These are phyloP conservation scores for Andrena cerasifolii DNA, from an alignment of 1,140 invertebrate species.

Conservation along the genomic window DNA sequence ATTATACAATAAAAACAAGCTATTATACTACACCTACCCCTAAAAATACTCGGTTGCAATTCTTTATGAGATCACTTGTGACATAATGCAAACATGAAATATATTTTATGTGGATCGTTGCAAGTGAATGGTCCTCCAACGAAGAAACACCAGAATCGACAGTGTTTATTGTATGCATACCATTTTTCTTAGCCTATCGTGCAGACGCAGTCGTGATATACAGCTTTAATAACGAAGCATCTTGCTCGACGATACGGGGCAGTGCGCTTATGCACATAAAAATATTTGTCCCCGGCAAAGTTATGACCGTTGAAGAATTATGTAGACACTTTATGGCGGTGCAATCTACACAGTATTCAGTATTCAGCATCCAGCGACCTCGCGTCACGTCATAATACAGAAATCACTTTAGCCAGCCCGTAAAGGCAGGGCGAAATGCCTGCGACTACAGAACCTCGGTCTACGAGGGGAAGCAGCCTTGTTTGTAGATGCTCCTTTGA, in stretches of 20 bases:
- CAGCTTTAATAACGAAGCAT: constrained; percentile 20
- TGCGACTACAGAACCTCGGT: constrained; percentile 7
- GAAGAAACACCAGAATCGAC: too few relatives aligned
- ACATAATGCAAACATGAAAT: too few relatives aligned
- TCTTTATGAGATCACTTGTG: too few relatives aligned
- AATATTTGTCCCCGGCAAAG: constrained; percentile 46
- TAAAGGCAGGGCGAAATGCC: constrained; percentile 40
- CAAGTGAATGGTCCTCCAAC: too few relatives aligned
- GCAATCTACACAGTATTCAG: constrained; percentile 47
- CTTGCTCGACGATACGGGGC: neutral
- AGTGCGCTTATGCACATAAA: constrained; percentile 3
- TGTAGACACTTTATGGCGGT: constrained; percentile 38
- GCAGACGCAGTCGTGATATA: neutral
- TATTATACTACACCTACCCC: too few relatives aligned
- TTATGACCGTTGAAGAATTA: constrained; percentile 49
- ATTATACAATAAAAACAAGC: too few relatives aligned
- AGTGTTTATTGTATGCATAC: too few relatives aligned
- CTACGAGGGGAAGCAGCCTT: constrained; percentile 25
- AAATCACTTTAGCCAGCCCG: constrained; percentile 52
- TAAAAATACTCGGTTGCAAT: too few relatives aligned
- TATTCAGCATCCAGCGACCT: constrained; percentile 43
- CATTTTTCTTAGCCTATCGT: too few relatives aligned
- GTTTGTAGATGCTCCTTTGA: constrained; percentile 51
- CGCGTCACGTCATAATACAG: constrained; percentile 46
- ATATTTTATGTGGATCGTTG: too few relatives aligned